Base-by-base conservation (phyloP, 2,113 vertebrate genomes). In the Anoplopoma fimbria region DNA sequence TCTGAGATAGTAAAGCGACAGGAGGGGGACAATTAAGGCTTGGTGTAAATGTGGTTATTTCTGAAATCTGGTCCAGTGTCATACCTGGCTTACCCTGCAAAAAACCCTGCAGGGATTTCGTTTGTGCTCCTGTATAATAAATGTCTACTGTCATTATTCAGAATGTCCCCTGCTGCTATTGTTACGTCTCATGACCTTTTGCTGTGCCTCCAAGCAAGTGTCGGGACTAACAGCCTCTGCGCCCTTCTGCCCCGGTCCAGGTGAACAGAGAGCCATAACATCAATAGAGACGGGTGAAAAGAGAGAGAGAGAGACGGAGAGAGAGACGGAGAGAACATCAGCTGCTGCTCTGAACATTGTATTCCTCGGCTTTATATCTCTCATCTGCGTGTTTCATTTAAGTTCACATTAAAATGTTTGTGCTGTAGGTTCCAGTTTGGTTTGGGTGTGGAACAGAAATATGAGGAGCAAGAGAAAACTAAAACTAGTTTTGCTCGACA, bases 141-240 rank as follows among this genome's bases (percentile, higher is more conserved):
- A 90, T 81, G 90, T 92, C 90, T 70, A 67, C 75, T 62, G 57
- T 79, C 77, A 86, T 93, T 88, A 91, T 81, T 88, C 87, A 78
- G 40, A 83, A 64, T 75, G 75, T 83, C 72, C 83, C 77, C 75
- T 8, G 63, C 77, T 88, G 79, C 77, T 92, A 67, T 82, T 85
- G 81, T 83, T 85, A 76, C 61, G 1, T 58, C 80, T 69, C 45
- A 1, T 89, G 88, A 91, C 91, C 92, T 93, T 90, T 89, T 0
- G 38, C 63, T 76, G 69, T 81, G 87, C 83, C 86, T 86, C 77
- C 29, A 21, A 85, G 87, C 80, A 63, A 87, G 87, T 82, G 83
- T 85, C 83, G 45, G 63, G 65, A 67, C 81, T 55, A 80, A 86
- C 84, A 87, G 84, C 69, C 62, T 84, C 69, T 78, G 75, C 4